Base-by-base conservation (phyloP, 2,113 vertebrate genomes). In the Rhinopomastus cyanomelas region DNA sequence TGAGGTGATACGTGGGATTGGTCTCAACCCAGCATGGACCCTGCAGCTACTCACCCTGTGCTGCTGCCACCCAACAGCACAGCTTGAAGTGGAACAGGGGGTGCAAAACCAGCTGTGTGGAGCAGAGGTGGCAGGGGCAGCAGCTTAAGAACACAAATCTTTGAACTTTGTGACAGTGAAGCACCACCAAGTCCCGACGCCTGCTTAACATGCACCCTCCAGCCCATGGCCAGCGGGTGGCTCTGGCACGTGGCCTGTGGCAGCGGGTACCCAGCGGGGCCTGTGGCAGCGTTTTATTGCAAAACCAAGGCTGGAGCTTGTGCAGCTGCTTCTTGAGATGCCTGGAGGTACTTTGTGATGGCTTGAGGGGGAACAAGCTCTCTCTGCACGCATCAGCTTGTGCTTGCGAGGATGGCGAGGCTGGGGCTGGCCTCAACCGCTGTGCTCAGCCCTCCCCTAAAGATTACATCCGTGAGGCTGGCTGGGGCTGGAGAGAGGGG, bases 251-350 rank as follows among this genome's bases (percentile, higher is more conserved):
- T 3, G 77, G 64, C 64, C 83, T 36, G 32, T 9, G 39, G 44
- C 68, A 64, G 26, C 0, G 4, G 37, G 59, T 5, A 17, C 30
- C 49, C 59, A 5, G 2, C 1, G 0, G 25, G 12, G 2, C 19
- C 0, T 1, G 18, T 27, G 27, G 42, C 48, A 23, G 14, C 19
- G 6, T 32, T 20, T 32, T 12, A 30, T 12, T 3, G 0, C n/a
- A 72, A 6, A 75, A 5, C 22, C 53, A 39, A 49, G 18, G 17
- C 36, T 56, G 56, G 51, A 81, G 26, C 11, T 74, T 39, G 27
- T 9, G 22, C 0, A 0, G 36, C 44, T 29, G 27, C 53, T 20
- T 66, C 66, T 53, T 36, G 53, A 49, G 68, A 64, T 64, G 75
- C 65, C 77, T 90, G 88, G 67, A 68, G 78, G 76, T 25, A 25